Evolutionary conservation across 2,888 invertebrate species (phyloP).

Genomic region (Geotrupes spiniger): DNA sequence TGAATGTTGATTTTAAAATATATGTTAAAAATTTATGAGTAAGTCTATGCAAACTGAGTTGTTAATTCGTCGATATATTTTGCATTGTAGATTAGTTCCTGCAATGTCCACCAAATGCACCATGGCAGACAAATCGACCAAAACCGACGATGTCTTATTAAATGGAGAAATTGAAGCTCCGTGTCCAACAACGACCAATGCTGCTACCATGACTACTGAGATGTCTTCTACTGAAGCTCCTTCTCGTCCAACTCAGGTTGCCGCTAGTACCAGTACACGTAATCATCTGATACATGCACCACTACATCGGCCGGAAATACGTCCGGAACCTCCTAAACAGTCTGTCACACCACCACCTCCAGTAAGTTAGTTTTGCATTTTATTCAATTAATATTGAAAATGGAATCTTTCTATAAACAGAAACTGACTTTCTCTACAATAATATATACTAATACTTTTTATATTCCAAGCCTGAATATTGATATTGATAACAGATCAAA

Average conservation of each 20-base stretch:
- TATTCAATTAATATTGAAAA: background rate
- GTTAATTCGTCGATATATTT: background rate
- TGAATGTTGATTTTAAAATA: no score
- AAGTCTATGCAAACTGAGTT: no score
- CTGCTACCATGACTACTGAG: constrained; percentile 56
- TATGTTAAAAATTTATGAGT: no score
- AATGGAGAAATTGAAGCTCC: constrained; percentile 41
- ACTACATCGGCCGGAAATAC: constrained; percentile 25
- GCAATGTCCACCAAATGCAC: constrained; percentile 47
- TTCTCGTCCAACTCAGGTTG: constrained; percentile 35
- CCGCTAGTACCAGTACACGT: constrained; percentile 36
- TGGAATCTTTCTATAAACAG: background rate
- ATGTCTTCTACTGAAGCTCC: constrained; percentile 41
- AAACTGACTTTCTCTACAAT: background rate
- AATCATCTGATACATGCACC: constrained; percentile 21
- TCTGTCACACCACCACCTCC: constrained; percentile 34
- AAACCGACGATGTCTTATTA: constrained; percentile 57
- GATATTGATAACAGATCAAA: no score
- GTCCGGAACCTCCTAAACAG: constrained; percentile 28
- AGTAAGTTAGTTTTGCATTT: constrained; percentile 26
- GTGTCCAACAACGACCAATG: constrained; percentile 53
- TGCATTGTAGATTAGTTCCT: constrained; percentile 45
- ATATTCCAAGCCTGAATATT: no score
- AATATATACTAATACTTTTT: no score
- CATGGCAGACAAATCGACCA: constrained; percentile 68